Base-by-base conservation (phyloP, 1,140 invertebrate genomes). In the Zaprionus vittiger region DNA sequence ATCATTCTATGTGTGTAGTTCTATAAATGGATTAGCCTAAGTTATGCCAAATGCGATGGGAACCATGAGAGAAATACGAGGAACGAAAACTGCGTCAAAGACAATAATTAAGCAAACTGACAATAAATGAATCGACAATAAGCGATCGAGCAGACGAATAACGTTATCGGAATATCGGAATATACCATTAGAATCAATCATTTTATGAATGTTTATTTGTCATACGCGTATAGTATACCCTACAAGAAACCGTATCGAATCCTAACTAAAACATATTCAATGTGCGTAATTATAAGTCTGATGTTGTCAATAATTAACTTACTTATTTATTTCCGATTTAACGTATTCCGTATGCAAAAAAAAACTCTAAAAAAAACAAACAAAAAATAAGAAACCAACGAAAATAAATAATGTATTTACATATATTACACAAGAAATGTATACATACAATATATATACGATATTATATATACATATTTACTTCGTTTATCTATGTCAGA, bases 261-360 rank as follows among this genome's bases (percentile, higher is more conserved):
- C 56, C 37, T 56, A 72, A 72, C 77, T 57, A 77, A 63, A 78
- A 85, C 75, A 86, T 80, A 80, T 81, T 83, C 76, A 83, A 82
- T 86, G 80, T 84, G 80, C 78, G 86, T 91, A 91, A 91, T 91
- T 89, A 84, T 86, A 91, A 91, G 90, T 89, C 90, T 91, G 90
- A 91, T 83, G 90, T 91, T 74, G 84, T 91, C 90, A 91, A 91
- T 91, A 90, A 76, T 72, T 76, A 83, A 77, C 68, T 79, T 80
- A 80, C 54, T 61, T 80, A 80, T 80, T 82, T 63, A 83, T 71
- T 83, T 82, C 69, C 67, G 38, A 83, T 54, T 73, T 44, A 66
- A 77, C 67, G 69, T 74, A 83, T 77, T 77, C 28, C 26, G 76
- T 73, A 69, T 77, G 68, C 66, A 64, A 66, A 44, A 31, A 38